phyloP scores from a whole-genome alignment of 2,797 vertebrate genomes.

The Enoplosus armatus region DNA sequence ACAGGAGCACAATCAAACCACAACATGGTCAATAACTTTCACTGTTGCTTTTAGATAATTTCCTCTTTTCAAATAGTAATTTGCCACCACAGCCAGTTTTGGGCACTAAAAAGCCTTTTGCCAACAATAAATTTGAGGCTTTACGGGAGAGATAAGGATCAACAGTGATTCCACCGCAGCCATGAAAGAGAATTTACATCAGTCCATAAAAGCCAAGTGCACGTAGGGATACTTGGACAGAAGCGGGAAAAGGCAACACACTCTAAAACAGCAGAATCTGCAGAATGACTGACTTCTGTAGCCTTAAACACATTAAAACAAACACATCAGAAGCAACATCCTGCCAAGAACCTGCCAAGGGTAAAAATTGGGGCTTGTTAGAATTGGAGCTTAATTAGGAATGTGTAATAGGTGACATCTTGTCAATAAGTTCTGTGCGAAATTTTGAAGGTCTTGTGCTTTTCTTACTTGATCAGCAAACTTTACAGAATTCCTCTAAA shows the following conservation, averaged over 20 bases:
- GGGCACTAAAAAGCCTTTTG: slow-evolving; percentile 60
- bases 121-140: slow-evolving; percentile 62
- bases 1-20: slow-evolving; percentile 73
- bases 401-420: slow-evolving; percentile 16
- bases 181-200: slow-evolving; percentile 72
- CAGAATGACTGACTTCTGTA: slow-evolving; percentile 38
- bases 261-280: slow-evolving; percentile 41
- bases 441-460: neutral
- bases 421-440: neutral
- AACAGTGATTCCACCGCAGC: slow-evolving; percentile 47
- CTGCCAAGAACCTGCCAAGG: slow-evolving; percentile 26
- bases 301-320: slow-evolving; percentile 12
- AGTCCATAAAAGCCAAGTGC: slow-evolving; percentile 65
- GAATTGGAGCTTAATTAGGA: slow-evolving; percentile 4
- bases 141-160: slow-evolving; percentile 66
- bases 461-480: slow-evolving; percentile 14
- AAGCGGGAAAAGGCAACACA: slow-evolving; percentile 28
- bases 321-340: slow-evolving; percentile 12
- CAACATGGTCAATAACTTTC: slow-evolving; percentile 68
- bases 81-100: slow-evolving; percentile 56
- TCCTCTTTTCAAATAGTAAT: slow-evolving; percentile 59
- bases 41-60: slow-evolving; percentile 66
- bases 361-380: neutral
- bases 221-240: slow-evolving; percentile 51
- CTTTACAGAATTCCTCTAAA: neutral